Evolutionary conservation across 2,113 vertebrate species (phyloP).

Genomic region (Muntiacus reevesi): DNA sequence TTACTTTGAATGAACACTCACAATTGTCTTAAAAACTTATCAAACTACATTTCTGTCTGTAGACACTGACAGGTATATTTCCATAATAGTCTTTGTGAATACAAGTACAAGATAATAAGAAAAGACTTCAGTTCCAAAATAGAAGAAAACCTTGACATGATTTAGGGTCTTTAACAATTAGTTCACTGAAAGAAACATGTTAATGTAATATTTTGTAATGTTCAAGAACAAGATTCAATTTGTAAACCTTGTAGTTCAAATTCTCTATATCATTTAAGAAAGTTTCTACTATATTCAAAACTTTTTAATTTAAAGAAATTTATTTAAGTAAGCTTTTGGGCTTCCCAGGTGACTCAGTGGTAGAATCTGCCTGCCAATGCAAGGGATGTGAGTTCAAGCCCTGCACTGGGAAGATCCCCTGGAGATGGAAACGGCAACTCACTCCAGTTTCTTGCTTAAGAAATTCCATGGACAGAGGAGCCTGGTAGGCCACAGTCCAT

Average conservation of each 20-base stretch:
- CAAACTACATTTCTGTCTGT: neutral
- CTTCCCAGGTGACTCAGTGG: neutral
- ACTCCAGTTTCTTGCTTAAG: neutral
- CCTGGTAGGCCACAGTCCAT: neutral
- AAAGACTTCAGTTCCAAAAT: neutral
- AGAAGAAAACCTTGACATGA: neutral
- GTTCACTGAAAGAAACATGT: neutral
- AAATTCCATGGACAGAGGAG: neutral
- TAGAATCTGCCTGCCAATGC: neutral
- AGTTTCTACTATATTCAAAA: neutral
- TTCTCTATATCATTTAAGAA: neutral
- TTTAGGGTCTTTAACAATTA: neutral
- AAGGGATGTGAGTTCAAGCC: neutral
- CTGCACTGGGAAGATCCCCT: neutral
- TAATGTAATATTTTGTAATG: neutral
- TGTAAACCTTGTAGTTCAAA: neutral
- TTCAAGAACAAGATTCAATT: neutral
- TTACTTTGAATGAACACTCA: neutral
- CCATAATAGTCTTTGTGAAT: neutral
- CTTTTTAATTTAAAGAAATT: neutral
- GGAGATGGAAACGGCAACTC: neutral
- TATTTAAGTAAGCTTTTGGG: neutral
- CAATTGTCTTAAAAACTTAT: neutral
- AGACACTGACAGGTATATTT: neutral
- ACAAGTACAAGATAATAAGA: neutral